A percentile compares a stretch with the other conserved stretches of the same genome.
phyloP scores from a whole-genome alignment of 1,140 invertebrate genomes.

The Drosophila erecta region DNA sequence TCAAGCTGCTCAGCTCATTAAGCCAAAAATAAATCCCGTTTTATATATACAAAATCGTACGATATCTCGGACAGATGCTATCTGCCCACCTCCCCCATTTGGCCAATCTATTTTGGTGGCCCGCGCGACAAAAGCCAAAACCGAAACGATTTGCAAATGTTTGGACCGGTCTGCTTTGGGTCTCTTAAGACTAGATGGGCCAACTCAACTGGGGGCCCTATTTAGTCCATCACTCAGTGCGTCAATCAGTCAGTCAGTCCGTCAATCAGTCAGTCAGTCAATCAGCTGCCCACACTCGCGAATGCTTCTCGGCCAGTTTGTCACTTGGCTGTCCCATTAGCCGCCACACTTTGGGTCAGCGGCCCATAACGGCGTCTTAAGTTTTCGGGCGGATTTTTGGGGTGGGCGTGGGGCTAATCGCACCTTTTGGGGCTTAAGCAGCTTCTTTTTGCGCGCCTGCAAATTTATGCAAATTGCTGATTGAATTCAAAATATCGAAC shows the following conservation, averaged over 20 bases:
- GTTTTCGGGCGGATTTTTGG: background rate
- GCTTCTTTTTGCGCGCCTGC: conserved; percentile 54
- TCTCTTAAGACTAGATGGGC: conserved; percentile 26
- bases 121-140: conserved; percentile 65
- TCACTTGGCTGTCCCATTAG: conserved; percentile 78
- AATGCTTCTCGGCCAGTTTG: conserved; percentile 52
- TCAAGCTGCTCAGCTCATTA: conserved; percentile 1
- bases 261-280: conserved; percentile 61
- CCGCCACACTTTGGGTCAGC: conserved; percentile 65
- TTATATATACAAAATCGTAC: conserved; percentile 81
- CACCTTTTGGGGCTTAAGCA: conserved; percentile 55
- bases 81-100: conserved; percentile 29
- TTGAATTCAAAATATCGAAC: conserved; percentile 69
- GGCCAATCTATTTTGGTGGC: conserved; percentile 67
- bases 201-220: background rate
- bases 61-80: conserved; percentile 64
- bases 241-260: conserved; percentile 25
- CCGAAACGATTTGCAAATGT: conserved; percentile 75
- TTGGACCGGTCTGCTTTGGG: conserved; percentile 50
- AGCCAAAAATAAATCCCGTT: conserved; percentile 47
- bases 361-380: conserved; percentile 58
- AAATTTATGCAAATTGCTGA: conserved; percentile 80
- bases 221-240: conserved; percentile 23
- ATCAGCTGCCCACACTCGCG: conserved; percentile 36
- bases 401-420: conserved; percentile 57